Evolutionary conservation across 2,888 invertebrate species (phyloP).

Genomic region (Erebia epiphron): DNA sequence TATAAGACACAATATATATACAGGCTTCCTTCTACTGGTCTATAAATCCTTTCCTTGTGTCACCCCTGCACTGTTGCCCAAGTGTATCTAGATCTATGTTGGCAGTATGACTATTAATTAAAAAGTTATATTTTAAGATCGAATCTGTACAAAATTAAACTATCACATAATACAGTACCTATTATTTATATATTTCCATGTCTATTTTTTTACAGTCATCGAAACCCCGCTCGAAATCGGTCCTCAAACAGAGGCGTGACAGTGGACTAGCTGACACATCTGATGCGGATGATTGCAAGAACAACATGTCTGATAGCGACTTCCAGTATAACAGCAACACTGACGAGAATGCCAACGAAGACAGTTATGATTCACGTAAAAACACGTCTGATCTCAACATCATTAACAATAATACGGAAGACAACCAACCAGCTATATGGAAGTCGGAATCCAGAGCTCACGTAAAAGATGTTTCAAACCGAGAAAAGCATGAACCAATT

Average conservation of each 20-base stretch:
- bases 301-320: constrained; percentile 45
- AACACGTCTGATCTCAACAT: constrained; percentile 53
- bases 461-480: constrained; percentile 19
- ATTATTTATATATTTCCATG: not conserved
- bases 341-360: constrained; percentile 45
- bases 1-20: no score
- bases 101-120: no score
- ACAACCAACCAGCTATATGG: constrained; percentile 25
- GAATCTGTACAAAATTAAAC: no score
- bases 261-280: constrained; percentile 78
- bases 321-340: constrained; percentile 41
- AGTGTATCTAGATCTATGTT: no score
- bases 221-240: constrained; percentile 63
- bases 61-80: no score
- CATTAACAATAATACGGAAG: constrained; percentile 49
- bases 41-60: no score
- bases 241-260: constrained; percentile 68
- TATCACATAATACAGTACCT: no score
- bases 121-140: no score
- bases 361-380: constrained; percentile 35
- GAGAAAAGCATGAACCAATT: constrained; percentile 48
- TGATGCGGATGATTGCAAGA: constrained; percentile 70
- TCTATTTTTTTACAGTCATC: constrained; percentile 51
- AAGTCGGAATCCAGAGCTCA: constrained; percentile 8
- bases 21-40: no score